Conservation (phyloP, 64 coral and sea anemone genomes). For the Hydrozoanthus tunicans region DNA sequence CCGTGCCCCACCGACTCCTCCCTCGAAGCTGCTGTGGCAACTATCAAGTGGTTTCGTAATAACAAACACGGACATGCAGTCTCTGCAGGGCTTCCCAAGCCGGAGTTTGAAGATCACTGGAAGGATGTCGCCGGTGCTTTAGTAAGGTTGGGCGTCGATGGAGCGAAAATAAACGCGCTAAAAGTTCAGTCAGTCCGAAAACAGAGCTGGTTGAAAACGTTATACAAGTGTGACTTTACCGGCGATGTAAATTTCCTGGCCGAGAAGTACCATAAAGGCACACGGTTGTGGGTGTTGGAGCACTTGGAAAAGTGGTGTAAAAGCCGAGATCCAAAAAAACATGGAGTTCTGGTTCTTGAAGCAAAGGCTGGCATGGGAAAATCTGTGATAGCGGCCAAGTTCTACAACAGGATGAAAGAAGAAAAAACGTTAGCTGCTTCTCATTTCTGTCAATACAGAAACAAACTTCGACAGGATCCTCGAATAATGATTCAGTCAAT, state of each 20-base stretch:
- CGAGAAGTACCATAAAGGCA: constrained; percentile 53
- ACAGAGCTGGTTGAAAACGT: constrained; percentile 48
- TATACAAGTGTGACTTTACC: constrained; percentile 69
- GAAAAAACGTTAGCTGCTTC: constrained; percentile 19
- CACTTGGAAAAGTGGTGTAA: constrained; percentile 67
- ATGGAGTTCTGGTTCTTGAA: constrained; percentile 48
- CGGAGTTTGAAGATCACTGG: constrained; percentile 55
- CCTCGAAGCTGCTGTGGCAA: constrained; percentile 46
- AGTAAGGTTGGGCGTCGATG: constrained; percentile 44
- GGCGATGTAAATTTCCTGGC: constrained; percentile 45
- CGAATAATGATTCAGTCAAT: constrained; percentile 74
- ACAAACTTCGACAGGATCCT: constrained; percentile 58
- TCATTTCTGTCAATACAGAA: constrained; percentile 74
- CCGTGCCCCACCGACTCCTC: constrained; percentile 53
- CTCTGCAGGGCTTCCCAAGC: neutral
- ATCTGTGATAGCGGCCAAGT: constrained; percentile 70
- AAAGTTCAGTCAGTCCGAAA: constrained; percentile 40
- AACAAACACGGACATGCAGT: constrained; percentile 13
- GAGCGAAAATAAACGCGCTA: constrained; percentile 20
- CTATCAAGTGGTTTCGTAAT: constrained; percentile 74
- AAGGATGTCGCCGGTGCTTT: constrained; percentile 54
- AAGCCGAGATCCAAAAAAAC: constrained; percentile 19
- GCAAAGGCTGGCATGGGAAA: constrained; percentile 81
- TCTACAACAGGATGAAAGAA: constrained; percentile 11
- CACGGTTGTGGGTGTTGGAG: constrained; percentile 64